Base-by-base conservation (phyloP, 2,113 vertebrate genomes). In the Chionomys nivalis region DNA sequence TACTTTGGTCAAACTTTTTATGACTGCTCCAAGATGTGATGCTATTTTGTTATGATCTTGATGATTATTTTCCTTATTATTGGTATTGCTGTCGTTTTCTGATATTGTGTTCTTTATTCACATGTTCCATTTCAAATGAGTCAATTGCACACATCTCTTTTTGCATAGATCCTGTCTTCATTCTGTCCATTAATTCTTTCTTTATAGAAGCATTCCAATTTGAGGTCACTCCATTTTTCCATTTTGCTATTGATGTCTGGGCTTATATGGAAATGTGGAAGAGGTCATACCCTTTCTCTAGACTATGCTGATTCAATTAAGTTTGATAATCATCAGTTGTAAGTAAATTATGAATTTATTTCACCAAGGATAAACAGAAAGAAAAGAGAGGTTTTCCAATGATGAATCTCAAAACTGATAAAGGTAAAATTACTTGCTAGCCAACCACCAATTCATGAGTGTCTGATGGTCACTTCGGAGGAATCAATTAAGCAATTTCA, bases 381-480 rank as follows among this genome's bases (percentile, higher is more conserved):
- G 39, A 86, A 86, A 85, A 73, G 7, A 77, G 11, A 91, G 52
- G 0, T 7, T 3, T 33, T 49, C 14, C 5, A 63, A 24, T 58
- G 13, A 28, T 19, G 23, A 77, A 73, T 14, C 33, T 10, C 28
- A 58, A 81, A 86, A 28, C 8, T 36, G 7, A 7, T 89, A 21
- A 83, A 72, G 78, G 17, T n/a, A 73, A 68, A 68, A 4, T 1
- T 2, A 8, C 68, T 58, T n/a, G 12, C 12, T 66, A 44, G 44
- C 44, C 44, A 87, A 2, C 8, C 1, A n/a, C 6, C 17, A 8
- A 7, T 1, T 11, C 7, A 7, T 0, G 65, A 28, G 7, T 42
- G 23, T 42, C 24, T 36, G 3, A 0, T 66, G n/a, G 6, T 23
- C 1, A 63, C 1, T 12, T 49, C 33, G n/a, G 33, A 94, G 87